Base-by-base conservation (phyloP, 2,888 invertebrate genomes). In the Herminia tarsipennalis region DNA sequence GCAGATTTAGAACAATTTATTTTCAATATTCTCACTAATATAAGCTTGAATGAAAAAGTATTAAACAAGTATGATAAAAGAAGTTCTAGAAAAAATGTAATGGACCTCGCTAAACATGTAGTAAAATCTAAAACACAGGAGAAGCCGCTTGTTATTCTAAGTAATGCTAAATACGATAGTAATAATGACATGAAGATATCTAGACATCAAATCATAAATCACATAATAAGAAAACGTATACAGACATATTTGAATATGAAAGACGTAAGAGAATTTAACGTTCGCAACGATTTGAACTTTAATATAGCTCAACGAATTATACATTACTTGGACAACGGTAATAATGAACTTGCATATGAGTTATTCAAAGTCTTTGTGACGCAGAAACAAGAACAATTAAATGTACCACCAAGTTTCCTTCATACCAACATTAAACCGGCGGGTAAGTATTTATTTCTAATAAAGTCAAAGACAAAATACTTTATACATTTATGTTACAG, bases 161-260 rank as follows among this genome's bases (percentile, higher is more conserved):
- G 24, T 10, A 34, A 27, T 3, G 16, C 12, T 14, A 35, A 24
- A 48, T 38, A 45, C 13, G 41, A 43, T 17, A 56, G 72, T n/a
- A 50, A 49, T 21, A 42, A 40, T 25, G 43, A 45, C n/a, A 14
- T 74, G n/a, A 81, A 73, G 55, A 22, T 87, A 16, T 73, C 76
- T 0, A 81, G 81, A 66, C 75, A 82, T 36, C 76, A 83, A 65
- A 73, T 88, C n/a, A 52, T 88, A 5, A 81, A 75, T 46, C 86
- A 86, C 41, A 49, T 90, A 1, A 88, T 90, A 4, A 81, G 66
- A 49, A 88, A 87, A 51, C 79, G 86, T 14, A 66, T 88, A 28
- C 49, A 66, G 24, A 39, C 70, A 1, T 88, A 80, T 43, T 51
- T 88, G 10, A 75, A 68, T 48, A 51, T 70, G 1, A 86, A 83